phyloP scores from a whole-genome alignment of 2,797 vertebrate species.

The Tadarida brasiliensis region DNA sequence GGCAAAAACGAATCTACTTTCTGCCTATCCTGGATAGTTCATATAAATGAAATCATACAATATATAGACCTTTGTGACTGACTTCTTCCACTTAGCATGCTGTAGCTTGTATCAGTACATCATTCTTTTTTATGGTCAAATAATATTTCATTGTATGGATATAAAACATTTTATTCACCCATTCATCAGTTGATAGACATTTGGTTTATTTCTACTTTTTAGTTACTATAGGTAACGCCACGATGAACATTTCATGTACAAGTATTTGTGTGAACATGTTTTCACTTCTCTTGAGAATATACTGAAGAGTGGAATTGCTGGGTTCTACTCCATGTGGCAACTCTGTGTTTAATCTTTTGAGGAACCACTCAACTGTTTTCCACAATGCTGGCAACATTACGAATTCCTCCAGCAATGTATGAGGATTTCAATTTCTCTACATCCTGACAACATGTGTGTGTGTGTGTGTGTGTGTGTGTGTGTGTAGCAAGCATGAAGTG shows the following conservation, averaged over 20 bases:
- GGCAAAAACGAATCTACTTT: not conserved
- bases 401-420: not conserved
- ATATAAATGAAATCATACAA: not conserved
- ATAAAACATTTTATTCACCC: not conserved
- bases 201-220: not conserved
- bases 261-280: not conserved
- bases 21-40: not conserved
- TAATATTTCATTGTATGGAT: not conserved
- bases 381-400: not conserved
- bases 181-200: not conserved
- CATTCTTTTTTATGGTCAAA: not conserved
- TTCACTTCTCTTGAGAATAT: not conserved
- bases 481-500: not conserved
- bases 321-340: not conserved
- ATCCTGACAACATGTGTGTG: not conserved
- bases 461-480: too few species aligned
- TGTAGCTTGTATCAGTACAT: not conserved
- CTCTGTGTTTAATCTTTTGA: slow-evolving; percentile 6
- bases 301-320: not conserved
- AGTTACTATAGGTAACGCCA: not conserved
- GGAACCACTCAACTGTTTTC: not conserved
- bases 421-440: not conserved
- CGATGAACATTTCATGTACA: slow-evolving; percentile 21
- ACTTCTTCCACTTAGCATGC: not conserved
- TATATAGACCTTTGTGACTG: not conserved